A percentile compares a stretch with the other conserved stretches of the same genome.
Evolutionary conservation across 2,113 vertebrate genomes (phyloP).

Genomic region (Channa maculata): DNA sequence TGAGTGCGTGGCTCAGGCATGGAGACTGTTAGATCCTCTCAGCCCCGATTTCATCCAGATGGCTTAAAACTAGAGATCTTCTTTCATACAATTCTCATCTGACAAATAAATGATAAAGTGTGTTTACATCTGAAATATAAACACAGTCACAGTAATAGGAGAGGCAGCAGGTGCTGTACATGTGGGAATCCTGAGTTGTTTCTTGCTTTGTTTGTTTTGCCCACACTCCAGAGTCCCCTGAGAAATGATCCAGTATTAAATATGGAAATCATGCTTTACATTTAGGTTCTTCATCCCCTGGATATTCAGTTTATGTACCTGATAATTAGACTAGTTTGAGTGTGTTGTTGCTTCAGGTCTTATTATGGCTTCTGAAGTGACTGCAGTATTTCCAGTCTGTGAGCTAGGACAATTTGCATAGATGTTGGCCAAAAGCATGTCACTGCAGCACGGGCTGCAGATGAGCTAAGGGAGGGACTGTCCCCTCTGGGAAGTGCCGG

Average conservation of each 20-base stretch:
- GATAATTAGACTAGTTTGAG: constrained; percentile 6
- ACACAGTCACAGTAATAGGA: fast-evolving
- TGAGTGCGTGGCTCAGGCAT: constrained; percentile 7
- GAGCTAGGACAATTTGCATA: background rate
- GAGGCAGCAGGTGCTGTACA: background rate
- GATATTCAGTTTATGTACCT: background rate
- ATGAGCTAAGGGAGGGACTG: background rate
- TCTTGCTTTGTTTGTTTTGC: background rate
- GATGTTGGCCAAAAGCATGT: constrained; percentile 1
- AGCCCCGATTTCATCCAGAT: constrained; percentile 39
- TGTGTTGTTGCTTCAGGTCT: background rate
- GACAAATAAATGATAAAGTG: background rate
- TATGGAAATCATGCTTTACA: background rate
- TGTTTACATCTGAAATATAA: background rate
- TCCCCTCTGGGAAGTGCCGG: background rate
- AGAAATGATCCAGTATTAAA: background rate
- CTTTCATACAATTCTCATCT: background rate
- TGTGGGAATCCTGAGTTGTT: background rate
- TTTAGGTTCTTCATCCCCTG: background rate
- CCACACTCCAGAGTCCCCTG: background rate
- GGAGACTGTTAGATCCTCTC: constrained; percentile 36
- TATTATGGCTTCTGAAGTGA: constrained; percentile 1
- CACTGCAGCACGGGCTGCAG: constrained; percentile 47
- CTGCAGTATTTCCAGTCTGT: constrained; percentile 1
- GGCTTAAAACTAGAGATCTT: background rate